Percentiles rank a stretch among this genome's conserved stretches.
Evolutionary conservation across 2,113 vertebrate species (phyloP).

Genomic region (Amia ocellicauda): DNA sequence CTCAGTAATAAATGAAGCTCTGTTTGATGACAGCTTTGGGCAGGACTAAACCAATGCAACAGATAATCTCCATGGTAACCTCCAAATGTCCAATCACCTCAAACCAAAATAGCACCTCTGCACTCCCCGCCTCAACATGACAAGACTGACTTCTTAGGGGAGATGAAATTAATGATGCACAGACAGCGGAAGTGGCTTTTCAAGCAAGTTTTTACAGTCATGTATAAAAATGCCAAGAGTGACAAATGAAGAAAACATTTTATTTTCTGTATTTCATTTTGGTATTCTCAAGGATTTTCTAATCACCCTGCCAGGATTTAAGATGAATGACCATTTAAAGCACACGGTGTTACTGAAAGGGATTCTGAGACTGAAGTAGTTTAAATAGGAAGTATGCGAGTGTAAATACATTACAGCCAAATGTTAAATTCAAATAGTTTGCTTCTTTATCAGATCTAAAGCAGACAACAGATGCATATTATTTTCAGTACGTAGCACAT

Average conservation of each 20-base stretch:
- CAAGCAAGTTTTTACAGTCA: slow-evolving; percentile 41
- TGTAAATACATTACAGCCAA: slow-evolving; percentile 29
- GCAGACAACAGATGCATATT: slow-evolving; percentile 29
- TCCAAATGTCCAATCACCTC: slow-evolving; percentile 73
- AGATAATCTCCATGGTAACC: slow-evolving; percentile 92
- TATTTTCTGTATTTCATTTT: slow-evolving; percentile 28
- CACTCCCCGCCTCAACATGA: slow-evolving; percentile 51
- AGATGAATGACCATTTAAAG: slow-evolving; percentile 33
- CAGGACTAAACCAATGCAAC: slow-evolving; percentile 67
- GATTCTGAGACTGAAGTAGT: slow-evolving; percentile 29
- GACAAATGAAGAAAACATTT: slow-evolving; percentile 43
- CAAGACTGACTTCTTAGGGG: slow-evolving; percentile 51
- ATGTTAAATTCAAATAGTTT: neutral
- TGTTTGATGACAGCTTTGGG: slow-evolving; percentile 71
- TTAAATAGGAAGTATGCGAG: slow-evolving; percentile 36
- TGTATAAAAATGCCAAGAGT: slow-evolving; percentile 50
- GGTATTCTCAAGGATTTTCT: slow-evolving; percentile 38
- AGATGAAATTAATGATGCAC: slow-evolving; percentile 41
- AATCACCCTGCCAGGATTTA: slow-evolving; percentile 20
- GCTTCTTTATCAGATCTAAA: slow-evolving; percentile 23
- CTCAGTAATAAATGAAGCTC: slow-evolving; percentile 84
- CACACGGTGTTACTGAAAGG: slow-evolving; percentile 34
- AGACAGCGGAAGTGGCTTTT: slow-evolving; percentile 53
- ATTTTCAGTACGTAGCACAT: slow-evolving; percentile 19
- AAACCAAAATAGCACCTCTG: slow-evolving; percentile 64